A percentile compares a stretch with the other conserved stretches of the same genome.
Evolutionary conservation across 2,113 vertebrate genomes (phyloP).

Genomic region (Aldabrachelys gigantea): DNA sequence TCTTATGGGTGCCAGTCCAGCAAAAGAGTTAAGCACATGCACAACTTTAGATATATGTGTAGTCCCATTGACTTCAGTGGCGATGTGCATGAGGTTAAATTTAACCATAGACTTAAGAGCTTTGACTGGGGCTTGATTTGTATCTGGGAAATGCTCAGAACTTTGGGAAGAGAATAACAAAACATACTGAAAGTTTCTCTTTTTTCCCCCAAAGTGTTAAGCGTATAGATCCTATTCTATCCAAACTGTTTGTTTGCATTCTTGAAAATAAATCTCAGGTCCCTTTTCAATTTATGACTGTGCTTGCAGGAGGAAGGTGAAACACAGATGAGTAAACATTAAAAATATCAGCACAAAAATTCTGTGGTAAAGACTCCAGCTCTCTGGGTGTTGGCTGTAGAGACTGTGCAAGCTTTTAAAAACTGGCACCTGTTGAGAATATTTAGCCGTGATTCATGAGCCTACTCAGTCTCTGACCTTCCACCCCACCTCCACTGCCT

Average conservation of each 20-base stretch:
- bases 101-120: background rate
- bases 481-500: background rate
- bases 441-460: background rate
- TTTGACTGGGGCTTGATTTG: background rate
- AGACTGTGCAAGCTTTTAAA: background rate
- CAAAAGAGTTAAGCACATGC: background rate
- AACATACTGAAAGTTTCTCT: background rate
- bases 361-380: background rate
- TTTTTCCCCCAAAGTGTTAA: background rate
- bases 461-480: slow-evolving; percentile 22
- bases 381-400: background rate
- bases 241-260: background rate
- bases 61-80: background rate
- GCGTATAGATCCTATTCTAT: background rate
- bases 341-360: background rate
- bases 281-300: background rate
- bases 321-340: background rate
- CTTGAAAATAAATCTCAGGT: background rate
- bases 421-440: background rate
- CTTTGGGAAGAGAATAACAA: background rate
- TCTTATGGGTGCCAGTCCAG: background rate
- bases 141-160: background rate
- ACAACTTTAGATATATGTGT: background rate
- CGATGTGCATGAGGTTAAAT: background rate
- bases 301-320: background rate